Evolutionary conservation across 2,113 vertebrate species (phyloP), one percentile per base, ranked within the genome.

Genomic region (Toxotes chatareus): DNA sequence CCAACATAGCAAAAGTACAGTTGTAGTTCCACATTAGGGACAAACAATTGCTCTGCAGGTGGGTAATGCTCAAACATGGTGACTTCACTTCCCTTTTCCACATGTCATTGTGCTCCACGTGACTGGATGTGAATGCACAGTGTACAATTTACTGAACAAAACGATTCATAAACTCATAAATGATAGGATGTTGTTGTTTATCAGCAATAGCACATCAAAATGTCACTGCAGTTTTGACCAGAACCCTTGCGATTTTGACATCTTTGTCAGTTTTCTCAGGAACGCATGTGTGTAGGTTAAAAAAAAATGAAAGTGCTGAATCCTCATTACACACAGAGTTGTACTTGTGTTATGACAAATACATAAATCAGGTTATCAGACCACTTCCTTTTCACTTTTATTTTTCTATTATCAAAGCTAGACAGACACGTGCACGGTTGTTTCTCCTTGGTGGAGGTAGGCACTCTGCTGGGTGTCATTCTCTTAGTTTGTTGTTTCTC

Each of bases 1-100:
- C 23, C 46, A 75, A 23, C n/a, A 71, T 14, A 60, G 16, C 40
- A 62, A 67, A 74, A 16, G 2, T 31, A 36, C 14, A 78, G 47
- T 83, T 83, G 55, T 73, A 89, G 85, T 93, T 92, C 85, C 81
- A 79, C 70, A 80, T 91, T 84, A 80, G n/a, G 10, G n/a, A 49
- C 42, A 82, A 57, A 34, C 2, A 47, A 67, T 57, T 6, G 17
- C 53, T 61, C 46, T 19, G 63, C 84, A 91, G 78, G 47, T 88
- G 81, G 38, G 38, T 31, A 2, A 23, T 47, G 34, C 66, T 80
- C 73, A 55, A 84, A 78, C 31, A 72, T 44, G 53, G 49, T 71
- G 31, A 73, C 60, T 36, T 83, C 61, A 65, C 38, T 85, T 88
- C 66, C 32, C 23, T 73, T 86, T 85, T 73, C 61, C 38, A 61